Percentiles rank a stretch among this genome's conserved stretches.
phyloP scores from a whole-genome alignment of 2,113 vertebrate genomes.

The Myiozetetes cayanensis region DNA sequence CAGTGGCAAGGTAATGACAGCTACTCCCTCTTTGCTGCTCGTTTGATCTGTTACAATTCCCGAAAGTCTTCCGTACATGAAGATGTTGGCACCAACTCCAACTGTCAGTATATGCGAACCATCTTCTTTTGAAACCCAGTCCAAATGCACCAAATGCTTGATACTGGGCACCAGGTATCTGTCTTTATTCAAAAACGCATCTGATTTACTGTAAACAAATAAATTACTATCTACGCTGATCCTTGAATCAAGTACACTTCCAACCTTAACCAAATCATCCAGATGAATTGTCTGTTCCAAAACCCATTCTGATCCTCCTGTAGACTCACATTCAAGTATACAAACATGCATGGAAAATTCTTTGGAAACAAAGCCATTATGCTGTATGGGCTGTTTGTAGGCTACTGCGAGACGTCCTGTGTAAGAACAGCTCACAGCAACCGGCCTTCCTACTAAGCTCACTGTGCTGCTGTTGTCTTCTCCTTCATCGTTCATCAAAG shows the following conservation, averaged over 20 bases:
- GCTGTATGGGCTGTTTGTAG: conserved; percentile 86
- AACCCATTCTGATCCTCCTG: conserved; percentile 97
- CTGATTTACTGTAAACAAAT: conserved; percentile 96
- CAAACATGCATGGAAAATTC: conserved; percentile 99
- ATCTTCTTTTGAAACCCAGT: conserved; percentile 99
- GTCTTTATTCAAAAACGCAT: conserved; percentile 88
- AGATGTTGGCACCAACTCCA: conserved; percentile 95
- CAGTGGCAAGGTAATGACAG: conserved; percentile 94
- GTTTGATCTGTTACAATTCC: conserved; percentile 92
- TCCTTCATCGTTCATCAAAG: conserved; percentile 91
- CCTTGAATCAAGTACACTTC: conserved; percentile 87
- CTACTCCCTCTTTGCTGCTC: conserved; percentile 90
- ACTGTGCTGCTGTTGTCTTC: conserved; percentile 93
- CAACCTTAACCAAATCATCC: conserved; percentile 89
- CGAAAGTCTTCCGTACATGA: conserved; percentile 96
- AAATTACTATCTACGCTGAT: conserved; percentile 97
- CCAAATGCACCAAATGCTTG: conserved; percentile 96
- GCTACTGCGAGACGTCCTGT: conserved; percentile 93
- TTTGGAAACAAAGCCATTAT: conserved; percentile 78
- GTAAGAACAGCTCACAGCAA: conserved; percentile 97
- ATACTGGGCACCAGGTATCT: conserved; percentile 85
- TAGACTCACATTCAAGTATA: conserved; percentile 98
- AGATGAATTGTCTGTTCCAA: conserved; percentile 95
- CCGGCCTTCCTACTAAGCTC: conserved; percentile 86
- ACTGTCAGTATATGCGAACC: conserved; percentile 97